Base-by-base conservation (phyloP, 2,797 vertebrate species). In the Anas georgica region DNA sequence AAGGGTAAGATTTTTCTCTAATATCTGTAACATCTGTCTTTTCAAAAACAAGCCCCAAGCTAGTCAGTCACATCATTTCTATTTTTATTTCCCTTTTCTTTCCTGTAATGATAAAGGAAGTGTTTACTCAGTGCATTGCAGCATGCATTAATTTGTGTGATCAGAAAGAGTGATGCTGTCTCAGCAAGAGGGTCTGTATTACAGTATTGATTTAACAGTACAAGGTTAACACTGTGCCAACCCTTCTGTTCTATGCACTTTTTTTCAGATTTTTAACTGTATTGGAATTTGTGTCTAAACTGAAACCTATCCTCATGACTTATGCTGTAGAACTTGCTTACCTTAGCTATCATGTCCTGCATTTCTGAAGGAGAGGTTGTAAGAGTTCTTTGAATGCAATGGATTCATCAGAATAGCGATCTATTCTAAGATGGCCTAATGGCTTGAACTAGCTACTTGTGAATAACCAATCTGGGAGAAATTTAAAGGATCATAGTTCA, bases 211-310 rank as follows among this genome's bases (percentile, higher is more conserved):
- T 96, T 91, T 37, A 86, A 82, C 48, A 62, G 74, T 37, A 41
- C 80, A 97, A 96, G 80, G 92, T 95, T 90, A 93, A 80, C 70
- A 77, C 55, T 82, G 83, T 96, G 89, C 76, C 80, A 97, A 77
- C 63, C 60, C 23, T 95, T 94, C 83, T 70, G 10, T 35, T 86
- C 73, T 70, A 23, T 72, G 17, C 91, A 93, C 67, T 35, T 64
- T 88, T 97, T 96, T 92, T 92, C 92, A 84, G 87, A 82, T 93
- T 85, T 96, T 94, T 88, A 92, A 80, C 48, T 64, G 52, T 16
- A 79, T 29, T 52, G 93, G 60, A 43, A 88, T 56, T 76, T 74
- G 50, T 46, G 35, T 52, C 62, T 93, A 35, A 91, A 64, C 48
- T 92, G 93, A 96, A 96, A 96, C 7, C 4, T 77, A 82, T 54